Evolutionary conservation across 1,140 invertebrate genomes (phyloP).

Genomic region (Coenobita brevimanus): DNA sequence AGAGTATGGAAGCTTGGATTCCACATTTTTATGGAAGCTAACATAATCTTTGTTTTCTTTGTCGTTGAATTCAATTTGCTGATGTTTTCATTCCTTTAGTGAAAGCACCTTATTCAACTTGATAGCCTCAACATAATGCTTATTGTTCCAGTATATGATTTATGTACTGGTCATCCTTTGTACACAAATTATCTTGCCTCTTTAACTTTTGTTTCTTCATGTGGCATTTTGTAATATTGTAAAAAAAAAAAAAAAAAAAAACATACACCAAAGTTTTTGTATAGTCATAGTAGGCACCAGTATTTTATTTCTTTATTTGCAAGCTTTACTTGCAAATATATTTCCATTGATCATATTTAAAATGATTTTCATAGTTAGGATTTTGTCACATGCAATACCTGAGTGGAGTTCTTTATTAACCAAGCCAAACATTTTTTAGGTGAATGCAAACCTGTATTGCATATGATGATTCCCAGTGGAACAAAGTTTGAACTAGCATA

Average conservation of each 20-base stretch:
- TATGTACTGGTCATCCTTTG: constrained; percentile 33
- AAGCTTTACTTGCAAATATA: constrained; percentile 26
- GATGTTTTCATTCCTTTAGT: too few species aligned
- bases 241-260: constrained; percentile 44
- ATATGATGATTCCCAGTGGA: constrained; percentile 45
- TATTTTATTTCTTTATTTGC: constrained; percentile 33
- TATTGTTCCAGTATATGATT: too few species aligned
- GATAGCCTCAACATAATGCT: too few species aligned
- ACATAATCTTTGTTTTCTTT: not conserved
- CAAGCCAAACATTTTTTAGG: constrained; percentile 43
- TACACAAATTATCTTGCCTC: constrained; percentile 42
- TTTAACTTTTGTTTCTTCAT: constrained; percentile 44
- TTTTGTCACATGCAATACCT: constrained; percentile 37
- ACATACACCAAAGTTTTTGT: constrained; percentile 63
- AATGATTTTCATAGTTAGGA: constrained; percentile 20
- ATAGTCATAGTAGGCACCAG: constrained; percentile 65
- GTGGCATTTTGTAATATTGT: constrained; percentile 58
- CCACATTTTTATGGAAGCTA: not conserved
- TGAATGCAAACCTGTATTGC: constrained; percentile 21
- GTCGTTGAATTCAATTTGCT: not conserved
- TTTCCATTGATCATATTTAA: constrained; percentile 21
- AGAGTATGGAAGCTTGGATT: constrained; percentile 19
- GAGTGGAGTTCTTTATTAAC: constrained; percentile 7
- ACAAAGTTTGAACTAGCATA: constrained; percentile 40
- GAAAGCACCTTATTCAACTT: too few species aligned